A percentile compares a stretch with the other conserved stretches of the same genome.
Evolutionary conservation across 1,140 invertebrate genomes (phyloP).

Genomic region (Drosophila sulfurigaster): DNA sequence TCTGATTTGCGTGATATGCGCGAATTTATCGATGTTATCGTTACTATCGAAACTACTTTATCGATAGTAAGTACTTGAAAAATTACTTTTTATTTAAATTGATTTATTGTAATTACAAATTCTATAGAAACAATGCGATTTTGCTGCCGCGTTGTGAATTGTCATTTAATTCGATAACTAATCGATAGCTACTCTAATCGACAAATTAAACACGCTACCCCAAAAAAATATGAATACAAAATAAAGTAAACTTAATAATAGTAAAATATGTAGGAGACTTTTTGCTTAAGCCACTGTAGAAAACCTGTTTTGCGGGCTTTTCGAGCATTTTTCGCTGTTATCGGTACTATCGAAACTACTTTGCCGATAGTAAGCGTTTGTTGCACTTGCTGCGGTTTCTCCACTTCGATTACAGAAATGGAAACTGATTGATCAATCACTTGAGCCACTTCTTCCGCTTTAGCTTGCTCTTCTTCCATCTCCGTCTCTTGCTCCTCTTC

Average conservation of each 20-base stretch:
- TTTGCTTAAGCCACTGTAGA: constrained; percentile 52
- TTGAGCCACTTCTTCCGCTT: neutral
- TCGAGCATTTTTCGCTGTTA: neutral
- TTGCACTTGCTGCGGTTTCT: neutral
- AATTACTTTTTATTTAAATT: constrained; percentile 82
- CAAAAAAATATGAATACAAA: neutral
- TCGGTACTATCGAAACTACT: neutral
- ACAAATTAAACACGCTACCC: no score
- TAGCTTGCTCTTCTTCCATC: neutral
- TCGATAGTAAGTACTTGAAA: constrained; percentile 50
- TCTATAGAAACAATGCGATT: constrained; percentile 46
- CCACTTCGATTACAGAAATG: constrained; percentile 13
- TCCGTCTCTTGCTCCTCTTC: neutral
- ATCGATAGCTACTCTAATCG: neutral
- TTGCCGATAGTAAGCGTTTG: neutral
- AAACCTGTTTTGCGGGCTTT: constrained; percentile 20
- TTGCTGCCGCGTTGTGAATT: neutral
- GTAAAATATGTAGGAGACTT: constrained; percentile 44
- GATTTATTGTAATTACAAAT: constrained; percentile 84
- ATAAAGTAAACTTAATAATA: neutral
- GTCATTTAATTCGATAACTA: neutral
- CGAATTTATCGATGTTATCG: neutral
- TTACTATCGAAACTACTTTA: neutral
- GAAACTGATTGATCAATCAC: neutral
- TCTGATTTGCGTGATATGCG: neutral